A percentile compares a stretch with the other conserved stretches of the same genome.
Evolutionary conservation across 1,140 invertebrate species (phyloP).

Genomic region (Microplitis mediator): DNA sequence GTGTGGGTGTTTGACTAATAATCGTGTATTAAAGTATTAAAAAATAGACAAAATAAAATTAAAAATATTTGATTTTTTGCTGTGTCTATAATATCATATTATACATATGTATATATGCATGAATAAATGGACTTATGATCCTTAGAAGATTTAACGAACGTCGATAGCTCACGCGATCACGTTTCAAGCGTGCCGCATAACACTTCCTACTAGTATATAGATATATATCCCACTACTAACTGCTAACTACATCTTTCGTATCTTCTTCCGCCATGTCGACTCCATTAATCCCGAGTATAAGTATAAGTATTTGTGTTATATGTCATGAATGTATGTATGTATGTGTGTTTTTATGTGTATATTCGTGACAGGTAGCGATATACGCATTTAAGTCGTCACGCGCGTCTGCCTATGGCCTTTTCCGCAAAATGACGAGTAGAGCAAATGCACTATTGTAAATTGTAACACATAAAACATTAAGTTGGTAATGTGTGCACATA

Average conservation of each 20-base stretch:
- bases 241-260: neutral
- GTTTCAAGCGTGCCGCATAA: constrained; percentile 14
- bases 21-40: constrained; percentile 7
- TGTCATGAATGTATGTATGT: too few relatives aligned
- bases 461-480: too few relatives aligned
- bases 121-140: neutral
- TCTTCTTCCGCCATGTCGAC: constrained; percentile 19
- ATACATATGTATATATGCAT: neutral
- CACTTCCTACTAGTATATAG: neutral
- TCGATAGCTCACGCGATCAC: constrained; percentile 36
- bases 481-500: too few relatives aligned
- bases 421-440: constrained; percentile 6
- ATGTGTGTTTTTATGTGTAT: too few relatives aligned
- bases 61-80: neutral
- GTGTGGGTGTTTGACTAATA: constrained; percentile 31
- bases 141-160: constrained; percentile 25
- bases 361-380: constrained; percentile 5
- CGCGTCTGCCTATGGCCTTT: neutral
- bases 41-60: neutral
- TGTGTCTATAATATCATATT: neutral
- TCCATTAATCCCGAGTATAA: constrained; percentile 24
- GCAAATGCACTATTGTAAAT: neutral
- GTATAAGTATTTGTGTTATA: too few relatives aligned
- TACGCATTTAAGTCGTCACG: constrained; percentile 8
- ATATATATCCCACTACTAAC: constrained; percentile 2